Evolutionary conservation across 2,113 vertebrate genomes (phyloP).

Genomic region (Oxyura jamaicensis): DNA sequence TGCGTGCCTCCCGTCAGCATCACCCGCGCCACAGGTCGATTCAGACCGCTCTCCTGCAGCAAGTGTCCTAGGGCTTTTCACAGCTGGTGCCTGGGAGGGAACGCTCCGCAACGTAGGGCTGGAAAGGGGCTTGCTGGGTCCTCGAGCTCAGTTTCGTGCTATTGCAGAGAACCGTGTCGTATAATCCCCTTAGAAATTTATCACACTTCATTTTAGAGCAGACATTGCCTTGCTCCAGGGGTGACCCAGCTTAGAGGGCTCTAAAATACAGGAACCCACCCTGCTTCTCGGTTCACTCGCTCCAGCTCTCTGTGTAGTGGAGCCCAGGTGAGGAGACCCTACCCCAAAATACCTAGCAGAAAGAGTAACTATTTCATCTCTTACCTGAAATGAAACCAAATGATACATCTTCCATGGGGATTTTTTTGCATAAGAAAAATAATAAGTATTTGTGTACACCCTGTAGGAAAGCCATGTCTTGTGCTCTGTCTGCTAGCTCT

Average conservation of each 20-base stretch:
- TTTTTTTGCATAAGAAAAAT: conserved; percentile 51
- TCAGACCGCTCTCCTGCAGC: background rate
- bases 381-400: conserved; percentile 35
- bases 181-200: conserved; percentile 43
- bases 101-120: background rate
- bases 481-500: conserved; percentile 65
- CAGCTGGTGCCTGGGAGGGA: background rate
- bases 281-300: background rate
- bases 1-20: background rate
- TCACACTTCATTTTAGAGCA: conserved; percentile 24
- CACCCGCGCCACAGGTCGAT: background rate
- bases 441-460: conserved; percentile 65
- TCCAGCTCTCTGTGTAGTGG: background rate
- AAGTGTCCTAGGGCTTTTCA: background rate
- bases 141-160: background rate
- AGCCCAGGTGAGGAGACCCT: background rate
- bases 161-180: background rate
- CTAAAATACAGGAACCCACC: background rate
- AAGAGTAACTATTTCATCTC: background rate
- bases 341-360: background rate
- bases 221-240: background rate
- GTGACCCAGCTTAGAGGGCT: background rate
- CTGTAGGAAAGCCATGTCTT: conserved; percentile 65
- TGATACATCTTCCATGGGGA: conserved; percentile 41
- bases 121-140: conserved; percentile 3